These are phyloP conservation scores for Epicampocera succincta DNA, from an alignment of 2,888 invertebrate genomes.

Conservation along the genomic window DNA sequence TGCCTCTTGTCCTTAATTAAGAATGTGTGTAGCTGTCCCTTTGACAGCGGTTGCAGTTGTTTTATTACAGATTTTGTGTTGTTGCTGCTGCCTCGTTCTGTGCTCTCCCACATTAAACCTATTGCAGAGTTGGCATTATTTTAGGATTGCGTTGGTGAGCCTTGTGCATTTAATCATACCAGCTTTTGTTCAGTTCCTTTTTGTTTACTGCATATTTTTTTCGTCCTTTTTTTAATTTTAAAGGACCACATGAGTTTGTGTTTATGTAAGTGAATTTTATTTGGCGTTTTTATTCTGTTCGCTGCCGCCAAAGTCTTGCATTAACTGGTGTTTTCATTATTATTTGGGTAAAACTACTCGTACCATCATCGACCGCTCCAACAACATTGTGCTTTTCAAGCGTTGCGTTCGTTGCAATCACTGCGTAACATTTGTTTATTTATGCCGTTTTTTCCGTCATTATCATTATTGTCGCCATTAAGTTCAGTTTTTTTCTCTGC, in stretches of 20 bases:
- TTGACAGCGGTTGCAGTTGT: slow-evolving; percentile 9
- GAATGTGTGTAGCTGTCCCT: background rate
- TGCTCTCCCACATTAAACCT: slow-evolving; percentile 5
- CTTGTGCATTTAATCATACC: slow-evolving; percentile 60
- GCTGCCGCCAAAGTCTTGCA: slow-evolving; percentile 1
- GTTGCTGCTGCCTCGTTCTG: background rate
- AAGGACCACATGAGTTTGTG: slow-evolving; percentile 30
- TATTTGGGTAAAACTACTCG: slow-evolving; percentile 54
- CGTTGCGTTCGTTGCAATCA: slow-evolving; percentile 56
- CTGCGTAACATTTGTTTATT: slow-evolving; percentile 40
- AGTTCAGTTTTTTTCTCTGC: slow-evolving; percentile 70
- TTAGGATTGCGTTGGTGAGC: slow-evolving; percentile 63
- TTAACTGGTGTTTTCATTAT: slow-evolving; percentile 19
- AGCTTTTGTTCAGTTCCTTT: slow-evolving; percentile 58
- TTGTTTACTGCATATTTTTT: slow-evolving; percentile 51
- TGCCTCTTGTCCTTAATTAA: no score
- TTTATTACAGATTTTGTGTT: background rate
- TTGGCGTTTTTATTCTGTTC: slow-evolving; percentile 39
- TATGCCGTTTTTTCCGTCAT: slow-evolving; percentile 71
- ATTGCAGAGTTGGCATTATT: slow-evolving; percentile 51
- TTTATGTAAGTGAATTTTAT: slow-evolving; percentile 12
- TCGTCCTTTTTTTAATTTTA: background rate
- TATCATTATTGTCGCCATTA: slow-evolving; percentile 79
- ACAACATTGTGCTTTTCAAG: slow-evolving; percentile 47
- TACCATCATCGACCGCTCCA: slow-evolving; percentile 55